These are phyloP conservation scores for Amniataba percoides DNA, from an alignment of 2,797 vertebrate genomes.

Conservation along the genomic window DNA sequence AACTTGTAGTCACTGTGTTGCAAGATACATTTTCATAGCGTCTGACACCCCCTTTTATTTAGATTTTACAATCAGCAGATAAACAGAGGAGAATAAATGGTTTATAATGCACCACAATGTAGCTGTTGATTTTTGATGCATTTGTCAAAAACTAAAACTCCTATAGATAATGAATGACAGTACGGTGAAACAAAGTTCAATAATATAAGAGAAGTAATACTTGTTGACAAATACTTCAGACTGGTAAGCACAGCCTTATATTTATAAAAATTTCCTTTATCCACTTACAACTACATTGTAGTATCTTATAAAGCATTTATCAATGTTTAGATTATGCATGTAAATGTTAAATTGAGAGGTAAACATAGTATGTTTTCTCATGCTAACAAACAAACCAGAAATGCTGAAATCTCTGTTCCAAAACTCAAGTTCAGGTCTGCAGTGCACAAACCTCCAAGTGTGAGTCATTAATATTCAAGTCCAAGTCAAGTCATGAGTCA, in stretches of 20 bases:
- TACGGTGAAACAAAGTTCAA: neutral
- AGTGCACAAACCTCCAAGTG: constrained; percentile 1
- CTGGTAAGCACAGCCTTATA: neutral
- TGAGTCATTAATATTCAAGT: constrained; percentile 24
- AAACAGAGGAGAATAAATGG: neutral
- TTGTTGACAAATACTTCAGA: neutral
- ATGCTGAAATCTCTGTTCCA: neutral
- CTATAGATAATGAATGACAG: neutral
- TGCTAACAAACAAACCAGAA: neutral
- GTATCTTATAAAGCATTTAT: neutral
- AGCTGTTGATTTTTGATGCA: neutral
- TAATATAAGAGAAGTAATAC: neutral
- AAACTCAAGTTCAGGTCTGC: neutral
- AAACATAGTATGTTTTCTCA: neutral
- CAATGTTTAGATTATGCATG: neutral
- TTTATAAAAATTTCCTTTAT: neutral
- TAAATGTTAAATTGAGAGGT: neutral
- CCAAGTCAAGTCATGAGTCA: constrained; percentile 28
- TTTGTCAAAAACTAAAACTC: neutral
- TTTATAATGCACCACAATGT: neutral
- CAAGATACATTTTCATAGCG: neutral
- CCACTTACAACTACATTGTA: neutral
- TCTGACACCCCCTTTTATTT: neutral
- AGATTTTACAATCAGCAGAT: neutral
- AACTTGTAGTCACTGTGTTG: neutral